These are phyloP conservation scores for Standfussiana lucernea DNA, from an alignment of 2,888 invertebrate genomes.

Conservation along the genomic window DNA sequence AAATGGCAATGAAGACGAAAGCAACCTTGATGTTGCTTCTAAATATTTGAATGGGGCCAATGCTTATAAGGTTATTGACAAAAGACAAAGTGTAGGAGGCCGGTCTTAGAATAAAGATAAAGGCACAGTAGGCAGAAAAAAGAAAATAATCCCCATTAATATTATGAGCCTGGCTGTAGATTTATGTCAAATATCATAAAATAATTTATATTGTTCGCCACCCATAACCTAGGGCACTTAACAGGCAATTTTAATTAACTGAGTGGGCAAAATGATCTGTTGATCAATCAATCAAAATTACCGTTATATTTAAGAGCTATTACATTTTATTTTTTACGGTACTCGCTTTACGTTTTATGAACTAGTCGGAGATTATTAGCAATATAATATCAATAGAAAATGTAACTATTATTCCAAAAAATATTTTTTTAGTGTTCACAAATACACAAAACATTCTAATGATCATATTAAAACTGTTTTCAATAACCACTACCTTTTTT, in stretches of 20 bases:
- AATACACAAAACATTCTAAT: conserved; percentile 28
- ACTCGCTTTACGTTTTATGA: conserved; percentile 36
- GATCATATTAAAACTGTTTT: conserved; percentile 36
- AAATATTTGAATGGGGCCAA: not conserved
- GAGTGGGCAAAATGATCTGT: conserved; percentile 32
- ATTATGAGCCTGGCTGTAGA: not conserved
- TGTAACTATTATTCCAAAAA: not conserved
- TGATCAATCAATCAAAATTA: conserved; percentile 46
- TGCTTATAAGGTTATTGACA: not conserved
- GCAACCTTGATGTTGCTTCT: conserved; percentile 1
- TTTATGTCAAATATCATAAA: conserved; percentile 19
- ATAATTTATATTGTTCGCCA: conserved; percentile 33
- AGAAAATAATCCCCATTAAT: not conserved
- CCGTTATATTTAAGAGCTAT: conserved; percentile 52
- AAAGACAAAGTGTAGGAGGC: conserved; percentile 1
- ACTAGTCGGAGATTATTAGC: conserved; percentile 12
- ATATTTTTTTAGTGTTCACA: not conserved
- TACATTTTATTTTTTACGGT: conserved; percentile 42
- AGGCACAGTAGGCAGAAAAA: not conserved
- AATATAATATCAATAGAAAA: conserved; percentile 29
- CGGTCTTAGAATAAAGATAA: not conserved
- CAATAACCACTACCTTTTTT: conserved; percentile 43
- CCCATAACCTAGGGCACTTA: conserved; percentile 40
- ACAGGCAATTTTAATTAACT: conserved; percentile 34
- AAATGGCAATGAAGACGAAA: conserved; percentile 18